A percentile compares a stretch with the other conserved stretches of the same genome.
These are phyloP conservation scores for Cepaea hortensis DNA, from an alignment of 2,888 invertebrate genomes.

Conservation along the genomic window DNA sequence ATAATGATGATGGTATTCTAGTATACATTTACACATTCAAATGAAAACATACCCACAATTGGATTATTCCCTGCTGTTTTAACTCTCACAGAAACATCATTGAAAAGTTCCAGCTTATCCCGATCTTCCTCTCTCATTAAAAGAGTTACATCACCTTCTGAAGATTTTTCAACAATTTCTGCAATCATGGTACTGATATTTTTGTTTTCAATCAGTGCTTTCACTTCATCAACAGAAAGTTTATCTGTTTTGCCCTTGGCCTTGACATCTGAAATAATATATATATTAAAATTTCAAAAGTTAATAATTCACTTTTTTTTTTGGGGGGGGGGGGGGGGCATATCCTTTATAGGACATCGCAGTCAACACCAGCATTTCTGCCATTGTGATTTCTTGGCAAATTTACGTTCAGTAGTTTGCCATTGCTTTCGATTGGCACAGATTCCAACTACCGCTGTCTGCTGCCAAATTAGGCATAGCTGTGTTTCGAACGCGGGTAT, in stretches of 20 bases:
- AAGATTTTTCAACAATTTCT: slow-evolving; percentile 31
- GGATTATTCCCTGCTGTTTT: slow-evolving; percentile 50
- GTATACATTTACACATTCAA: too few species aligned
- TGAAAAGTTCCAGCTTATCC: slow-evolving; percentile 43
- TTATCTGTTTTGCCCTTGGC: slow-evolving; percentile 68
- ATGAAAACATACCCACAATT: slow-evolving; percentile 40
- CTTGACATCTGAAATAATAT: slow-evolving; percentile 59
- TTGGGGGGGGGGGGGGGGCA: too few species aligned
- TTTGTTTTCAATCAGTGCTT: slow-evolving; percentile 54
- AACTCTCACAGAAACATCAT: slow-evolving; percentile 33
- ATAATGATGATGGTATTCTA: too few species aligned
- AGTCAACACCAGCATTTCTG: too few species aligned
- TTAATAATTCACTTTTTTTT: background rate
- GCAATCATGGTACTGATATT: slow-evolving; percentile 54
- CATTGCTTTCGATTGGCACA: background rate
- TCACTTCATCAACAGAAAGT: slow-evolving; percentile 58
- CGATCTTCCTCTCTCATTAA: slow-evolving; percentile 48
- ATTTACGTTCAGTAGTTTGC: too few species aligned
- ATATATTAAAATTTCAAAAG: background rate
- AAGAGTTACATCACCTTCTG: slow-evolving; percentile 33
- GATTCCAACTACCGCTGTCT: too few species aligned
- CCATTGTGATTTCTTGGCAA: too few species aligned
- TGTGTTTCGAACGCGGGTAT: too few species aligned
- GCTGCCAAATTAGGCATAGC: too few species aligned
- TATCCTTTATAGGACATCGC: too few species aligned